Conservation (phyloP, 2,797 vertebrate genomes). For the Sus cebifrons region DNA sequence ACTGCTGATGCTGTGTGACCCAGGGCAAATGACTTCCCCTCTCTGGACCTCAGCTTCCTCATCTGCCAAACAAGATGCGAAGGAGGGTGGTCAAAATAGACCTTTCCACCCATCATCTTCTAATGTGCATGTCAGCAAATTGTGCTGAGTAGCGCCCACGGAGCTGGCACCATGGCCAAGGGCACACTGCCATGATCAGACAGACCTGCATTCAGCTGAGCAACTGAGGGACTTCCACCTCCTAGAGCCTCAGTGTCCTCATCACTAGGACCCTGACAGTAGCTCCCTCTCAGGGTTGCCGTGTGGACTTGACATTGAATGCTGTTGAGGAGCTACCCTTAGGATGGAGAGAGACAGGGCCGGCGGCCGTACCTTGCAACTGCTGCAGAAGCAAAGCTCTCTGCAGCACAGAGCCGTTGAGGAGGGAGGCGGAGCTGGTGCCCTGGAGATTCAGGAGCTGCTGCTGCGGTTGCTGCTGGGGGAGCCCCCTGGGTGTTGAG, state of each 20-base stretch:
- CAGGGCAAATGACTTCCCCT: constrained; percentile 4
- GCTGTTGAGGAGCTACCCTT: background rate
- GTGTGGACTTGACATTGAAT: background rate
- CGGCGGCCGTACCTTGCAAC: constrained; percentile 93
- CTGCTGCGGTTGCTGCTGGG: constrained; percentile 88
- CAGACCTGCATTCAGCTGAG: background rate
- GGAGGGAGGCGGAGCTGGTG: constrained; percentile 93
- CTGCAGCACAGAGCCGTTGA: constrained; percentile 97
- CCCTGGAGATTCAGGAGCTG: constrained; percentile 95
- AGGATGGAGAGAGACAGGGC: background rate
- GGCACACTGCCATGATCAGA: background rate
- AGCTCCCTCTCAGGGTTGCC: background rate
- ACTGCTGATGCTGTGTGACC: background rate
- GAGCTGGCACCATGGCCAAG: background rate
- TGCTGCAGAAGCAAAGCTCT: constrained; percentile 98
- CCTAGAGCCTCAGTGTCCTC: background rate
- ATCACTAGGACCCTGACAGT: background rate
- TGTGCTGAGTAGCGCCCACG: background rate
- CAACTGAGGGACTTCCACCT: background rate
- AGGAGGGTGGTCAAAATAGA: background rate
- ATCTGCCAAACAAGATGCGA: background rate
- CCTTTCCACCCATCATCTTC: background rate
- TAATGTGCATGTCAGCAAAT: background rate
- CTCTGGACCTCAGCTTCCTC: constrained; percentile 2
- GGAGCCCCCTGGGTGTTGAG: constrained; percentile 87